Evolutionary conservation across 2,113 vertebrate genomes (phyloP), one percentile per base, ranked within the genome.

Genomic region (Eudyptes chrysolophus): DNA sequence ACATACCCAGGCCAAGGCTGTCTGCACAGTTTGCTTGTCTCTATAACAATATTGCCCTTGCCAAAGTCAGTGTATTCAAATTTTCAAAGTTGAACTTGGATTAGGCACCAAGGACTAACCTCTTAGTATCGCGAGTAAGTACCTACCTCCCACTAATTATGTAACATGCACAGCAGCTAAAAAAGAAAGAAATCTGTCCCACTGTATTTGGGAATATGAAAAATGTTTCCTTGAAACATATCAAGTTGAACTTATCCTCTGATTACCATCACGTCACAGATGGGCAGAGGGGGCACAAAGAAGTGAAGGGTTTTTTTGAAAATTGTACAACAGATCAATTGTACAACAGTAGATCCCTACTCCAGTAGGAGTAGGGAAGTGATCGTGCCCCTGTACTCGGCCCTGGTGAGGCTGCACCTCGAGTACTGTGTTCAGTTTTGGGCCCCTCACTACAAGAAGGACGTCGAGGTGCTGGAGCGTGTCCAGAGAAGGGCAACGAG

Each of bases 11-110:
- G 12, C 14, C 26, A 57, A 87, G 18, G 15, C 13, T 36, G 7
- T 27, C 64, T 62, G 19, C 16, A 60, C 13, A 61, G 34, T 64
- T 80, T 89, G 13, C 42, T 78, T 76, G 5, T 70, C 10, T 76
- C 44, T 77, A 4, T 29, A n/a, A 71, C 1, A n/a, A 19, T 32
- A 16, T 1, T 68, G 13, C 5, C 32, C n/a, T 60, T 11, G 0
- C 15, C 29, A 76, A 80, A 89, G 30, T 69, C 21, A 32, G 16
- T 44, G 20, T 24, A 83, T 36, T 54, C 5, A 81, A 57, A 84
- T 65, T 52, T 93, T 93, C 46, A 58, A 30, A 87, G 25, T 10
- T 77, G 7, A 81, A 29, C 29, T 61, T 81, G 40, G 30, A 38
- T 51, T 27, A 34, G 11, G 27, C 40, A 61, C 11, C 29, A 91